Conservation (phyloP, 2,888 invertebrate species). For the Apamea monoglypha region DNA sequence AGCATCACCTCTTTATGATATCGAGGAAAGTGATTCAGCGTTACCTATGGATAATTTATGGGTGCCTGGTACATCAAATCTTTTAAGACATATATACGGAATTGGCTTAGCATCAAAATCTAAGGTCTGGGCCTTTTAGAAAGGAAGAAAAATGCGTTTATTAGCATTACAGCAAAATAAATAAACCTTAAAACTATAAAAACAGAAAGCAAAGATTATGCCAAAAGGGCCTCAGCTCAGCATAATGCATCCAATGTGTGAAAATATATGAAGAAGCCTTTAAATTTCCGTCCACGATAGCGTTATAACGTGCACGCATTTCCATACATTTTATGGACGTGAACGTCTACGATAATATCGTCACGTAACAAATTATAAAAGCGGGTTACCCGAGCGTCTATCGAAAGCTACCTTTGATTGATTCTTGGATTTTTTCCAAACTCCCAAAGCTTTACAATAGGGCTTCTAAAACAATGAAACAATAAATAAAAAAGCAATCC, state of each 20-base stretch:
- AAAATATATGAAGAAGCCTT: too few species aligned
- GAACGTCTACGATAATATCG: background rate
- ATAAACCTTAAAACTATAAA: too few species aligned
- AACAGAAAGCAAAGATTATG: too few species aligned
- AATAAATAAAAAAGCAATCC: background rate
- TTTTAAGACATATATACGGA: background rate
- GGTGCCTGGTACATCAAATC: background rate
- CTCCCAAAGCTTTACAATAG: background rate
- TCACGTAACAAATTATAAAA: background rate
- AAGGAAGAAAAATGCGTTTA: too few species aligned
- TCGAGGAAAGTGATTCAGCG: conserved; percentile 10
- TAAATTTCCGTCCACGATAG: background rate
- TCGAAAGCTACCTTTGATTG: background rate
- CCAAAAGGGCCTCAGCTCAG: too few species aligned
- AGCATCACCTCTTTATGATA: conserved; percentile 15
- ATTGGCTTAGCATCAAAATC: background rate
- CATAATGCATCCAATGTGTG: too few species aligned
- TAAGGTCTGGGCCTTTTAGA: background rate
- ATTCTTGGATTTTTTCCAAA: background rate
- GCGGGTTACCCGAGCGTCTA: background rate
- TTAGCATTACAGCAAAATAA: too few species aligned
- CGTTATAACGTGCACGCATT: background rate
- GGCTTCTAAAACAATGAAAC: background rate
- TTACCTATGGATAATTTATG: conserved; percentile 15
- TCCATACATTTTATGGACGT: background rate